Conservation (phyloP, 2,888 invertebrate species). For the Eupithecia abbreviata region DNA sequence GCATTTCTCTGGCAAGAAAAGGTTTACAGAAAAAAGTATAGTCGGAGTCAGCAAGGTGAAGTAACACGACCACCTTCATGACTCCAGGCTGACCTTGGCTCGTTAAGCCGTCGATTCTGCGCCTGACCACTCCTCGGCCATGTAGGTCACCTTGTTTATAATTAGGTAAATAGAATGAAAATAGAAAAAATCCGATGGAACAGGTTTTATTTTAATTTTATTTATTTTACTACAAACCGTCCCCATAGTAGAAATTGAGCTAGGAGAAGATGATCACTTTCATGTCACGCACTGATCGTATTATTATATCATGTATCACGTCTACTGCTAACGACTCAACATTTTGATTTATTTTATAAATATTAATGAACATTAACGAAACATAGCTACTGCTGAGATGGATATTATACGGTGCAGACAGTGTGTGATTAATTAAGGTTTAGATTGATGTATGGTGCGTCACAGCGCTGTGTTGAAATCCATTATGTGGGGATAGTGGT, state of each 20-base stretch:
- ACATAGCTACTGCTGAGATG: slow-evolving; percentile 17
- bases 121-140: background rate
- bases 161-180: too few relatives aligned
- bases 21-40: background rate
- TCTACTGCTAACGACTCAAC: background rate
- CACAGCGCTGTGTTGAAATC: slow-evolving; percentile 40
- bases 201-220: too few relatives aligned
- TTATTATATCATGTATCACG: background rate
- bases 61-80: too few relatives aligned
- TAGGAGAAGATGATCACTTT: too few relatives aligned
- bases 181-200: too few relatives aligned
- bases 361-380: slow-evolving; percentile 8
- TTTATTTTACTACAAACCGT: too few relatives aligned
- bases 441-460: slow-evolving; percentile 46
- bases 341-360: slow-evolving; percentile 1
- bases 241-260: too few relatives aligned
- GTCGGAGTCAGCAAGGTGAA: too few relatives aligned
- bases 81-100: too few relatives aligned
- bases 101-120: background rate
- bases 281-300: too few relatives aligned
- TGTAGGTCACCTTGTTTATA: too few relatives aligned
- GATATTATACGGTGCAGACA: slow-evolving; percentile 29
- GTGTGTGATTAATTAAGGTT: slow-evolving; percentile 44
- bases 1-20: background rate
- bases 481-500: slow-evolving; percentile 39